Evolutionary conservation across 2,888 invertebrate genomes (phyloP), one percentile per base, ranked within the genome.

Genomic region (Auanema freiburgensis): DNA sequence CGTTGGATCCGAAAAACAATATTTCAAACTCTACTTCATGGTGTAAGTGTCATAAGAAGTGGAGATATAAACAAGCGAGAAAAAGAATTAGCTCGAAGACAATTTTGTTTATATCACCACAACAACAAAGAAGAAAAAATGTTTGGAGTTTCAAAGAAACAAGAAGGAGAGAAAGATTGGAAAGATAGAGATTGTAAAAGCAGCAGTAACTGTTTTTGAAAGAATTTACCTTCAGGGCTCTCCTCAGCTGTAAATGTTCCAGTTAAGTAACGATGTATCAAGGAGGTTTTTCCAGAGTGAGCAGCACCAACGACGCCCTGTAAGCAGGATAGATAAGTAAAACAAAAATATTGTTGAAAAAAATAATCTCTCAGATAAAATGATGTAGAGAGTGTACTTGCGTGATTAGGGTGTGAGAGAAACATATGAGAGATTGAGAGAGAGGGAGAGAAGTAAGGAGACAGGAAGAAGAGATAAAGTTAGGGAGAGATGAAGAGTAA

Each of bases 161-260:
- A n/a, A n/a, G n/a, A n/a, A n/a, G n/a, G 33, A 33, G 33, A 33
- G 33, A 3, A 33, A 33, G 33, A 8, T 33, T 3, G 33, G 33
- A 33, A 33, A 33, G 33, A 33, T 33, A 33, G 33, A 33, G 33
- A n/a, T n/a, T n/a, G n/a, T n/a, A n/a, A n/a, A n/a, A 33, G 33
- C 4, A 5, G 33, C 33, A 33, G 33, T 33, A 33, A 33, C 33
- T 2, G 21, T 46, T 1, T 46, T 46, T 46, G 11, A 46, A 8
- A 46, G 11, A 21, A 51, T 79, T 53, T 69, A 86, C 87, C 97
- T 89, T 97, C 97, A 25, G 96, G 96, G 68, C 93, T 93, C 87
- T 97, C 96, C 86, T 93, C 96, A 84, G 94, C 93, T 91, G 96
- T 93, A 85, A 94, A 97, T 43, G 93, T 91, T 67, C 96, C 96